A percentile compares a stretch with the other conserved stretches of the same genome.
Conservation (phyloP, 2,888 invertebrate species). For the Julus scandinavius region DNA sequence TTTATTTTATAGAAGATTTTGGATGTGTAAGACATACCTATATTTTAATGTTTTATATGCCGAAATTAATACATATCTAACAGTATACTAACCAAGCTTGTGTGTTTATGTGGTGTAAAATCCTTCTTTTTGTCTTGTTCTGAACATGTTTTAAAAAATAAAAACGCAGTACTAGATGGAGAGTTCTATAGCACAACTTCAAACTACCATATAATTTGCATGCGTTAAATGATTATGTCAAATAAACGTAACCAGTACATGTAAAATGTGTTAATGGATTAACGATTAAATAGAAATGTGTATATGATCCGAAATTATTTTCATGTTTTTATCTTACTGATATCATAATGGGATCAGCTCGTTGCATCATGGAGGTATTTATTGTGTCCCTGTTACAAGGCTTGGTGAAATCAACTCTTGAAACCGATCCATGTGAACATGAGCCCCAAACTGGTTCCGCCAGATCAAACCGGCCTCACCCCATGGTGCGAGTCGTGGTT, state of each 20-base stretch:
- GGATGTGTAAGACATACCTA: too few species aligned
- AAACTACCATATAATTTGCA: neutral
- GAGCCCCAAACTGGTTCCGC: constrained; percentile 23
- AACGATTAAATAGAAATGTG: neutral
- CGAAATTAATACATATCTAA: too few species aligned
- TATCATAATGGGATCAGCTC: neutral
- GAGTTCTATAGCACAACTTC: too few species aligned
- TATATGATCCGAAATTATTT: neutral
- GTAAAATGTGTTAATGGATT: neutral
- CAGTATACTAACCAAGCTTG: too few species aligned
- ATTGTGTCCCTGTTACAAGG: neutral
- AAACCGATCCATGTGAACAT: neutral
- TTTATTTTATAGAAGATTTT: too few species aligned
- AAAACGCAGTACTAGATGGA: too few species aligned
- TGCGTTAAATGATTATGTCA: neutral
- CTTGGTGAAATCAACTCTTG: neutral
- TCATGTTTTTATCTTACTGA: neutral
- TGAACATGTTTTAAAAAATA: too few species aligned
- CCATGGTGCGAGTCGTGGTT: neutral
- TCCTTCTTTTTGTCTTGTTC: too few species aligned
- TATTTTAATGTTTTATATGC: too few species aligned
- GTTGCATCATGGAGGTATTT: neutral
- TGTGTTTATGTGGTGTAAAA: too few species aligned
- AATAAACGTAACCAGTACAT: neutral
- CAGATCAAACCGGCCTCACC: neutral